Evolutionary conservation across 1,140 invertebrate species (phyloP), one percentile per base, ranked within the genome.

Genomic region (Cardiocondyla obscurior): DNA sequence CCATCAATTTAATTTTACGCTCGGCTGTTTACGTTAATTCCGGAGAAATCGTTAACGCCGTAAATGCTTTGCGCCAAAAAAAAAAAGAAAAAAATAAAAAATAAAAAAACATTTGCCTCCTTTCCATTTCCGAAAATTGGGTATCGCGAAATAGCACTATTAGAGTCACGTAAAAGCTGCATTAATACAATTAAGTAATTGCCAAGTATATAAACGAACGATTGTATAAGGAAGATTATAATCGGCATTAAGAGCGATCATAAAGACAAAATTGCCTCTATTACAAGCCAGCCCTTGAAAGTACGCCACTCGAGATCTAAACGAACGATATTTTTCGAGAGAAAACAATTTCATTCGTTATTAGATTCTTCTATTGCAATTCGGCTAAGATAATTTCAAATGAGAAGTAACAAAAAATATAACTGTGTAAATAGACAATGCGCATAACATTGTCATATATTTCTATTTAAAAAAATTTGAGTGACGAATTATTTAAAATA

Each of bases 111-210:
- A n/a, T n/a, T 79, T 79, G 65, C 10, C 14, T 65, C 16, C 58
- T 22, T n/a, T 67, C 8, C 30, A 16, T 3, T 12, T 12, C 19
- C n/a, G 44, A 60, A 64, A 76, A 64, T 64, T 73, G 51, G 19
- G 25, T 51, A 46, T 49, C 39, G 14, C 33, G n/a, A 46, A 79
- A 53, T n/a, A 19, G 16, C 14, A 2, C 0, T 16, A 12, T 67
- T 30, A 53, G 16, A 30, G 22, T 39, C 16, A 25, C 16, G 16
- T 77, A 42, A 69, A 77, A 69, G 33, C 22, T 12, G 12, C 36
- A 79, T 79, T 79, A 79, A 36, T 14, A 39, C 62, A 79, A 79
- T 79, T 67, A 79, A 67, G 39, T 19, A 46, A 39, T 55, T 10
- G 25, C 33, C 7, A 55, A 67, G 22, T 53, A 5, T 39, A 74